Conservation (phyloP, 2,113 vertebrate genomes). For the Pelobates fuscus region DNA sequence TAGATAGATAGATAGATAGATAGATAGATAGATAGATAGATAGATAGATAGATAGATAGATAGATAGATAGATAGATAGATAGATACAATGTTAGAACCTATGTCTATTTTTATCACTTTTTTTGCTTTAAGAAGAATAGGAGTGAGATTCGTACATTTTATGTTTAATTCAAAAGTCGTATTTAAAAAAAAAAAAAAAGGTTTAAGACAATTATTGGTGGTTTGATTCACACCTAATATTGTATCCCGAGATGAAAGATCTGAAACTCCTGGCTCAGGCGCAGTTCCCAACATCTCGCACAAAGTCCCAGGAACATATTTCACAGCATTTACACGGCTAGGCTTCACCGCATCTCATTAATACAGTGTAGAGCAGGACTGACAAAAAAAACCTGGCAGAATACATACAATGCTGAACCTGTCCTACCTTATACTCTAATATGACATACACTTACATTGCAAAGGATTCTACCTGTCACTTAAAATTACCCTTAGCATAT, state of each 20-base stretch:
- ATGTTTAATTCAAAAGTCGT: no score
- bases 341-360: neutral
- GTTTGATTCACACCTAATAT: no score
- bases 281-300: neutral
- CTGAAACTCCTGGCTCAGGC: neutral
- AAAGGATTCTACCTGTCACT: neutral
- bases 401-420: neutral
- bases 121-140: no score
- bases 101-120: no score
- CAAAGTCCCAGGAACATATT: neutral
- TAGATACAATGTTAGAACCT: no score
- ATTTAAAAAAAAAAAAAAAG: no score
- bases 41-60: no score
- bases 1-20: no score
- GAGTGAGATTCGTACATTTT: no score
- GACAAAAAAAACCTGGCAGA: neutral
- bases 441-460: neutral
- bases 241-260: neutral
- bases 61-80: no score
- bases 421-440: neutral
- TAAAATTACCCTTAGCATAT: neutral
- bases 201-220: no score
- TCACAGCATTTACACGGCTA: neutral
- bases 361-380: neutral
- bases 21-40: no score